Percentiles rank a stretch among this genome's conserved stretches.
These are phyloP conservation scores for Channa maculata DNA, from an alignment of 2,113 vertebrate genomes.

Conservation along the genomic window DNA sequence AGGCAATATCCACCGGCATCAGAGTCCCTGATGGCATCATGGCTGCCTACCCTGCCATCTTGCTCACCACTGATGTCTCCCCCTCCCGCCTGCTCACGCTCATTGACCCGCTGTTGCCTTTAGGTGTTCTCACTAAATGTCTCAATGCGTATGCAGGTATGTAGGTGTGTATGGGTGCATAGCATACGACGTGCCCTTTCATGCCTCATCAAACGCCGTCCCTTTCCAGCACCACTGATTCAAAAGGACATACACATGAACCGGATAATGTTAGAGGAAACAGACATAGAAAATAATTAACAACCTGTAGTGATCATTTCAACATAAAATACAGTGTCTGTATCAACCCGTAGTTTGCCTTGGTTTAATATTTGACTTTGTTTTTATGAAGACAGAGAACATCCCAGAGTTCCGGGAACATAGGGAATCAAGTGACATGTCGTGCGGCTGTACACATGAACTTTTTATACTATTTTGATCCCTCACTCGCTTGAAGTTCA, in stretches of 20 bases:
- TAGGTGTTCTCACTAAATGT: constrained; percentile 90
- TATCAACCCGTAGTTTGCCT: neutral
- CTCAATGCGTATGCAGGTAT: constrained; percentile 90
- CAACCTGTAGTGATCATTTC: neutral
- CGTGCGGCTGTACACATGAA: too few relatives aligned
- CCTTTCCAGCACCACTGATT: constrained; percentile 13
- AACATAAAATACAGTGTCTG: neutral
- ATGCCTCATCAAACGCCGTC: constrained; percentile 35
- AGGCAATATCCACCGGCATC: constrained; percentile 86
- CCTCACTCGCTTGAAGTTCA: too few relatives aligned
- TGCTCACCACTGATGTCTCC: constrained; percentile 86
- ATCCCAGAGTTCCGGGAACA: too few relatives aligned
- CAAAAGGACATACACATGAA: constrained; percentile 18
- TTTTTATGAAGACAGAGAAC: too few relatives aligned
- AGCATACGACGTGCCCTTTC: neutral
- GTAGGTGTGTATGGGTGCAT: constrained; percentile 14
- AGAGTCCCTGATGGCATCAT: constrained; percentile 90
- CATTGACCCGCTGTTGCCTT: constrained; percentile 90
- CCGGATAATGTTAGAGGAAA: constrained; percentile 5
- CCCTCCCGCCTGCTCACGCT: constrained; percentile 91
- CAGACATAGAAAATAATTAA: constrained; percentile 15
- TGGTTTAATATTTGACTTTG: neutral
- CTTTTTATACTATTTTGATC: too few relatives aligned
- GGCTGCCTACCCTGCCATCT: constrained; percentile 89
- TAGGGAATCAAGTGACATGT: too few relatives aligned